Evolutionary conservation across 1,140 invertebrate species (phyloP), one percentile per base, ranked within the genome.

Genomic region (Mamestra configurata): DNA sequence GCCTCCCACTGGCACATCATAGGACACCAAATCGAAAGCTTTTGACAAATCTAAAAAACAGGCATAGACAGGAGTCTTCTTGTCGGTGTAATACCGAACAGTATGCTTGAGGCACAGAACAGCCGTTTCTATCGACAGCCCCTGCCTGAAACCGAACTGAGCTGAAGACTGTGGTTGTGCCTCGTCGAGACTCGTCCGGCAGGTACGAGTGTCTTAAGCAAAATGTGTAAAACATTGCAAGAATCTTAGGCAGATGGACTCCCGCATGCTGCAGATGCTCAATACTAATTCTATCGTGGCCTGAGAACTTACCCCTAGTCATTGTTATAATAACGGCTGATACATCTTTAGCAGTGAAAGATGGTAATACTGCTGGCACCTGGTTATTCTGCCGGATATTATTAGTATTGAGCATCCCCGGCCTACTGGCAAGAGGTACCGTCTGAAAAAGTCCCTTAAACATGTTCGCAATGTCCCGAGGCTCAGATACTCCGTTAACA

Each of bases 401-500:
- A 51, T 4, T 1, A 20, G n/a, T 20, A 51, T 6, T 20, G 18
- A 20, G n/a, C 49, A 20, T 20, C 5, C n/a, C 5, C 18, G 5
- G 20, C 4, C 0, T 4, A 84, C 51, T 10, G 20, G 66, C 59
- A 82, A 83, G 53, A 81, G 46, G 4, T 70, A 18, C 15, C n/a
- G 20, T 1, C 18, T 20, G 4, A 7, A 51, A 51, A 51, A 20
- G 18, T 8, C 18, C 18, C 7, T 51, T 80, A 61, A 85, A 85
- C 77, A 82, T 24, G 22, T 85, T 68, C 0, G 80, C 85, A 43
- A 83, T 79, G 3, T 46, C 64, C 20, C 15, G 46, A 4, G 76
- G 78, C 1, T 82, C 79, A 35, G 18, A 80, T 10, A 73, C 11
- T 20, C 80, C 82, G 10, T 77, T 79, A 4, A 87, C 78, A 72